These are phyloP conservation scores for Loris lydekkerianus DNA, from an alignment of 2,797 vertebrate genomes.

Conservation along the genomic window DNA sequence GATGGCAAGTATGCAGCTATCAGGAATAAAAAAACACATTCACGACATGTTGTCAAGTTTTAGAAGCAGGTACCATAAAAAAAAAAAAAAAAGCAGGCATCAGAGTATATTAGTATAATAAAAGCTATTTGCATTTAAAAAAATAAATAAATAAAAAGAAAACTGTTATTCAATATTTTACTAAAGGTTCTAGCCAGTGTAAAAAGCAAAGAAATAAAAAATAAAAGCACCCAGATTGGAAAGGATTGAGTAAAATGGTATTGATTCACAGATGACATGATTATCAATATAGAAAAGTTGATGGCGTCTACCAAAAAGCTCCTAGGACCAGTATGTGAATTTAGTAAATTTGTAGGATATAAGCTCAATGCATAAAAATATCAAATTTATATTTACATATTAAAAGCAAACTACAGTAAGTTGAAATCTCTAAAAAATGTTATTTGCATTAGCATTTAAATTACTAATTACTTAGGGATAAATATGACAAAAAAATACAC, in stretches of 20 bases:
- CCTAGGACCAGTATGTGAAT: background rate
- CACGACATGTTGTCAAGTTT: background rate
- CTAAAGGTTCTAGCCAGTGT: background rate
- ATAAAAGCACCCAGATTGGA: background rate
- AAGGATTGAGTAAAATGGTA: background rate
- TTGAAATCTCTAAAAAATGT: background rate
- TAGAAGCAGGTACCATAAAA: background rate
- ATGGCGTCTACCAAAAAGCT: background rate
- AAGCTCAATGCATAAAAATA: background rate
- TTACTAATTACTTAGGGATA: background rate
- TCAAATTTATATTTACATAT: background rate
- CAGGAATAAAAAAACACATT: background rate
- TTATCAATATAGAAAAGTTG: background rate
- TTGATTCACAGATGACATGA: background rate
- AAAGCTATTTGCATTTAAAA: too few relatives aligned
- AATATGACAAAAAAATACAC: background rate
- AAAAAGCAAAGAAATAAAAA: background rate
- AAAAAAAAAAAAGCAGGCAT: background rate
- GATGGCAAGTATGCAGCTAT: background rate
- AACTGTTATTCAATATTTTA: background rate
- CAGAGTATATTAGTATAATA: background rate
- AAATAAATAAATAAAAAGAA: background rate
- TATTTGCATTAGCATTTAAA: background rate
- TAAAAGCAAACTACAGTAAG: background rate
- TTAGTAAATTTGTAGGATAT: background rate